Evolutionary conservation across 1,140 invertebrate genomes (phyloP).

Genomic region (Drosophila quadrilineata): DNA sequence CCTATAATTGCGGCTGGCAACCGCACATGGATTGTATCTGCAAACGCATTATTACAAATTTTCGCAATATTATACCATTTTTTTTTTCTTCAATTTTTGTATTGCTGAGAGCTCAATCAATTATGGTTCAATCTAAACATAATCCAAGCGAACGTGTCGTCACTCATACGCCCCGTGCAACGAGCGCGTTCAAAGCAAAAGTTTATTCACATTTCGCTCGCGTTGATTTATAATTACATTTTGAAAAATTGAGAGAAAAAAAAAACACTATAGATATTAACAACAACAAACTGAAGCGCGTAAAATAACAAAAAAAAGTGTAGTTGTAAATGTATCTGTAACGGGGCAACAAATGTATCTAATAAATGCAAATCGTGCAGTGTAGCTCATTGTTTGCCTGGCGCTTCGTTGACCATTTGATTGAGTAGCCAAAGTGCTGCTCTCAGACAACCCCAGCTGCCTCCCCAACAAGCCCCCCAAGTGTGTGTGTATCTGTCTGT

Average conservation of each 20-base stretch:
- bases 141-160: slow-evolving; percentile 30
- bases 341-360: slow-evolving; percentile 3
- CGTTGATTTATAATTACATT: slow-evolving; percentile 64
- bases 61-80: too few relatives aligned
- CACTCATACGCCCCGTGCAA: slow-evolving; percentile 62
- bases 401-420: slow-evolving; percentile 40
- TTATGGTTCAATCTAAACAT: slow-evolving; percentile 66
- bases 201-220: slow-evolving; percentile 73
- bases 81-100: too few relatives aligned
- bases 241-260: slow-evolving; percentile 26
- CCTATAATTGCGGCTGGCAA: slow-evolving; percentile 17
- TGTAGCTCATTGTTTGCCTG: slow-evolving; percentile 18
- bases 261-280: too few relatives aligned
- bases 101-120: slow-evolving; percentile 47
- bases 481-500: too few relatives aligned
- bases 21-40: slow-evolving; percentile 1
- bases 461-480: slow-evolving; percentile 1
- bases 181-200: slow-evolving; percentile 43
- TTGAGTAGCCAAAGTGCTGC: slow-evolving; percentile 38
- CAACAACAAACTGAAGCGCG: not conserved
- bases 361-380: slow-evolving; percentile 27
- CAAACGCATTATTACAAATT: slow-evolving; percentile 26
- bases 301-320: not conserved
- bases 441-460: slow-evolving; percentile 5
- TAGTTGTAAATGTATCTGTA: slow-evolving; percentile 11